phyloP scores from a whole-genome alignment of 2,797 vertebrate genomes.

The Corythornis leucogaster region DNA sequence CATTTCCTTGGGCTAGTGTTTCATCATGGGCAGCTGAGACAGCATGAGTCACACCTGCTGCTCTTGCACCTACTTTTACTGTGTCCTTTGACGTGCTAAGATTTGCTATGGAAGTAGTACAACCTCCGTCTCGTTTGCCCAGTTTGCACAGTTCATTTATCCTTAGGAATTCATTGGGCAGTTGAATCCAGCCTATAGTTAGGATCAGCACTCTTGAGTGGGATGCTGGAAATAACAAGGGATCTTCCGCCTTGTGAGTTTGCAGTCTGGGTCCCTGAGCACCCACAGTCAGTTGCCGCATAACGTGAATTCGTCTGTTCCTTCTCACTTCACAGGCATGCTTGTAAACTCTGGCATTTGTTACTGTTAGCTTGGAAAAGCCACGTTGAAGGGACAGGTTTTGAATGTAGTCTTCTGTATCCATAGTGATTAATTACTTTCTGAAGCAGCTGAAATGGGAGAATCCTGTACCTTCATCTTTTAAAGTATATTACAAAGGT shows the following conservation, averaged over 20 bases:
- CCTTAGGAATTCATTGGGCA: background rate
- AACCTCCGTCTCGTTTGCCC: background rate
- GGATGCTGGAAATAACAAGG: background rate
- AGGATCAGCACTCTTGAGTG: background rate
- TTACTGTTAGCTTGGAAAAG: background rate
- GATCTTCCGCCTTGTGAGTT: background rate
- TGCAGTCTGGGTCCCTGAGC: background rate
- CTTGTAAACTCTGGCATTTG: background rate
- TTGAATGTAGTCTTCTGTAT: background rate
- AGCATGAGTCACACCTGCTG: background rate
- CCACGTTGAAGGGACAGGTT: fast-evolving
- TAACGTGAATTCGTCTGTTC: background rate
- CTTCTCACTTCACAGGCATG: background rate
- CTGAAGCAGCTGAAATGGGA: background rate
- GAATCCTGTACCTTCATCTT: background rate
- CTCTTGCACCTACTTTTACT: background rate
- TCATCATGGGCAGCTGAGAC: background rate
- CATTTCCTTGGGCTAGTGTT: background rate
- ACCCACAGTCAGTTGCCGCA: background rate
- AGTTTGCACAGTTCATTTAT: background rate
- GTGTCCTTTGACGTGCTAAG: background rate
- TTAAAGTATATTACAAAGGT: background rate
- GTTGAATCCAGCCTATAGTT: background rate
- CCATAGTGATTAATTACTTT: background rate
- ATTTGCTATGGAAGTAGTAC: background rate